Evolutionary conservation across 2,113 vertebrate genomes (phyloP).

Genomic region (Illadopsis cleaveri): DNA sequence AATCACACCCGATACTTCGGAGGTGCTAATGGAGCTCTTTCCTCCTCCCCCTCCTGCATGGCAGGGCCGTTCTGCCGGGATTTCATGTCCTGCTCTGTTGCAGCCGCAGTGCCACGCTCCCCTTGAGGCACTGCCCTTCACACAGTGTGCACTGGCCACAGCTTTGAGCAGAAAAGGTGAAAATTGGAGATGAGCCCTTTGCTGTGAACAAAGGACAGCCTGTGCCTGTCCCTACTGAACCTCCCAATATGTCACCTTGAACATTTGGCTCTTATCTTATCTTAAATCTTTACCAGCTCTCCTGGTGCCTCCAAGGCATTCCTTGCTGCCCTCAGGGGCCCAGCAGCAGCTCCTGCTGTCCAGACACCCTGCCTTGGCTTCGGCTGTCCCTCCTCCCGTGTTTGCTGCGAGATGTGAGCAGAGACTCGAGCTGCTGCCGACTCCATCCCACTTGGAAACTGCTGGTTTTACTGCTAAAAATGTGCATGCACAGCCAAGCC

Average conservation of each 20-base stretch:
- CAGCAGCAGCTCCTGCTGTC: not conserved
- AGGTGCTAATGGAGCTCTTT: not conserved
- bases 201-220: not conserved
- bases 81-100: not conserved
- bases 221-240: not conserved
- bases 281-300: not conserved
- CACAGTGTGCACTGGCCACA: accelerated
- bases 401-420: not conserved
- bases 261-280: not conserved
- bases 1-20: not conserved
- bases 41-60: not conserved
- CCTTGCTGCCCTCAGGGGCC: too few species aligned
- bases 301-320: not conserved
- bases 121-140: not conserved
- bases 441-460: not conserved
- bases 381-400: accelerated
- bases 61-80: not conserved
- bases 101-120: accelerated
- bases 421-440: not conserved
- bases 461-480: not conserved
- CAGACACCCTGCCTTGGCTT: not conserved
- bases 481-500: not conserved
- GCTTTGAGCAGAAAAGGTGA: not conserved
- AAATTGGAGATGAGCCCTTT: not conserved
- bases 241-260: not conserved